These are phyloP conservation scores for Linhomoeus sp. DNA, from an alignment of 2,888 invertebrate genomes.

Conservation along the genomic window DNA sequence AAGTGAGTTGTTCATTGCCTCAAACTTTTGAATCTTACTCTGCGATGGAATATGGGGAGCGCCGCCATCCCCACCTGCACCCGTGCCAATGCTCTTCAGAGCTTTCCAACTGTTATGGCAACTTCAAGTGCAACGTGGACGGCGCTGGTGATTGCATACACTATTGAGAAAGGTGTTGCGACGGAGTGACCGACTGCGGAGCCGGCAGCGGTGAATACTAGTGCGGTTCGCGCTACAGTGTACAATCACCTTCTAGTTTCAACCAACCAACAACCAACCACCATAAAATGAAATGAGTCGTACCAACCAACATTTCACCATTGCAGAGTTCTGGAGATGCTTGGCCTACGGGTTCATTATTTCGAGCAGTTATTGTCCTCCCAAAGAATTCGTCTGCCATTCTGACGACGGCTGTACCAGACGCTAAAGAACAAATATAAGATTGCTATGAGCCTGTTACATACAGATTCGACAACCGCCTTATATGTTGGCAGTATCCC, in stretches of 20 bases:
- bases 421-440: conserved; percentile 63
- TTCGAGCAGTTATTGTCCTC: conserved; percentile 58
- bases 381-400: conserved; percentile 76
- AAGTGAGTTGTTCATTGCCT: conserved; percentile 1
- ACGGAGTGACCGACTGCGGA: conserved; percentile 11
- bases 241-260: no score
- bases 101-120: conserved; percentile 9
- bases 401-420: conserved; percentile 80
- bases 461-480: no score
- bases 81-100: no score
- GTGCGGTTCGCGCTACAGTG: conserved; percentile 9
- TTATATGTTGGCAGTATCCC: neutral
- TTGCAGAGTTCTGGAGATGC: conserved; percentile 6
- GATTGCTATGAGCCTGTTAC: conserved; percentile 41
- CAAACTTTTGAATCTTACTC: no score
- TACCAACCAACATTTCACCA: neutral
- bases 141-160: no score
- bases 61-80: no score
- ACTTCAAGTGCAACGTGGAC: conserved; percentile 7
- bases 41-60: no score
- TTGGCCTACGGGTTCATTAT: conserved; percentile 50
- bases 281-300: neutral
- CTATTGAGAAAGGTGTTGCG: conserved; percentile 6
- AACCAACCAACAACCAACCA: neutral
- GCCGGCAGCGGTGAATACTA: conserved; percentile 14